A percentile compares a stretch with the other conserved stretches of the same genome.
Evolutionary conservation across 2,888 invertebrate genomes (phyloP).

Genomic region (Stenoptilia bipunctidactyla): DNA sequence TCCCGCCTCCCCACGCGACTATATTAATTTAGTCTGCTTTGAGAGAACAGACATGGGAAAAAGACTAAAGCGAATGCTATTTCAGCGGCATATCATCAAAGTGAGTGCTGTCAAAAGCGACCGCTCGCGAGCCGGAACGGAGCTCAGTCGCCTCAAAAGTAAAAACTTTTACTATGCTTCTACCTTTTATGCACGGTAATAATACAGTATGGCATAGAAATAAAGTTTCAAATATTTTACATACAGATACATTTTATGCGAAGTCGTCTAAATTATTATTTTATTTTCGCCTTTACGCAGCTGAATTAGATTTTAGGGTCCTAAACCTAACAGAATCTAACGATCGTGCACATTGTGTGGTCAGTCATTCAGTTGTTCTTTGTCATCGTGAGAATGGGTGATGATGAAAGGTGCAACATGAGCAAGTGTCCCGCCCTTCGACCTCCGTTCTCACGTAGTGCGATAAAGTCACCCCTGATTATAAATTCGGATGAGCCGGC

Average conservation of each 20-base stretch:
- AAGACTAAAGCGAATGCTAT: slow-evolving; percentile 57
- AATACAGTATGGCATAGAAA: too few relatives aligned
- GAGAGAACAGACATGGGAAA: slow-evolving; percentile 38
- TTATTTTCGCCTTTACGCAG: too few relatives aligned
- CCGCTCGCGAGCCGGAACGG: slow-evolving; percentile 48
- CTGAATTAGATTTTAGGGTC: slow-evolving; percentile 2
- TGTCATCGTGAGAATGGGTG: slow-evolving; percentile 52
- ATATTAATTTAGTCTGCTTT: slow-evolving; percentile 46
- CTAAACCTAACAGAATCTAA: slow-evolving; percentile 60
- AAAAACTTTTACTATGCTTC: slow-evolving; percentile 53
- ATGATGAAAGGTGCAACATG: slow-evolving; percentile 48
- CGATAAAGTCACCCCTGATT: slow-evolving; percentile 54
- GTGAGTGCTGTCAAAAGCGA: slow-evolving; percentile 60
- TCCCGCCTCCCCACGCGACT: slow-evolving; percentile 31
- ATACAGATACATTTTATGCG: too few relatives aligned
- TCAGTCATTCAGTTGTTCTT: slow-evolving; percentile 35
- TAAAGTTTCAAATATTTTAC: too few relatives aligned
- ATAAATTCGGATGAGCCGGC: slow-evolving; percentile 56
- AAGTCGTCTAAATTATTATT: too few relatives aligned
- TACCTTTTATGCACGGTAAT: slow-evolving; percentile 49
- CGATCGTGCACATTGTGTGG: slow-evolving; percentile 45
- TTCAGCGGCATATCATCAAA: slow-evolving; percentile 48
- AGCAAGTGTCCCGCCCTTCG: slow-evolving; percentile 61
- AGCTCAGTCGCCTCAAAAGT: slow-evolving; percentile 52
- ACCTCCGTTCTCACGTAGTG: slow-evolving; percentile 55